Evolutionary conservation across 2,113 vertebrate species (phyloP), one percentile per base, ranked within the genome.

Genomic region (Eudyptes chrysolophus): DNA sequence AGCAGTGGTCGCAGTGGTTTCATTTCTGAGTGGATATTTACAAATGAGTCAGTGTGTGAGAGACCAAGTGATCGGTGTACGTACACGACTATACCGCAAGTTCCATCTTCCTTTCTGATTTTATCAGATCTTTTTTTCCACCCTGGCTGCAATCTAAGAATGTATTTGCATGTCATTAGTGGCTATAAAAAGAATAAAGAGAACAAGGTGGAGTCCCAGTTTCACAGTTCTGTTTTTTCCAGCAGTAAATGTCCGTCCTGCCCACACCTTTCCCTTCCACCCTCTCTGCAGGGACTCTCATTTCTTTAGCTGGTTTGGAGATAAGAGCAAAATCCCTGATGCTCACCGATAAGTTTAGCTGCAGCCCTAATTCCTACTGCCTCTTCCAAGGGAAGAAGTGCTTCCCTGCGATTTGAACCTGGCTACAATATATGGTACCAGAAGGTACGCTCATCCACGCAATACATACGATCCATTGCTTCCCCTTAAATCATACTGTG

Each of bases 111-210:
- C 95, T 86, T 80, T 95, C 84, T 88, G 95, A 70, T 94, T 64
- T 89, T 94, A 94, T 90, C 94, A 66, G 24, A 11, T 26, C 24
- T 74, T 86, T 96, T 76, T 97, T 97, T 97, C 96, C 97, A 93
- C 82, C 66, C n/a, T 92, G 94, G 90, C 79, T 77, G 96, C 95
- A 97, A 97, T 97, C 97, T 97, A 97, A 97, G 97, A 97, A 97
- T 62, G 78, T 16, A 62, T 94, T 92, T 94, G 66, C 57, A 83
- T 97, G 82, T 76, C 84, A 72, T 83, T 72, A 96, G 89, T 1
- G 25, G 66, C 51, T 96, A 92, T 61, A 92, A 93, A 94, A 92
- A 70, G 84, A 90, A 61, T 11, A 15, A 82, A 44, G 70, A 84
- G 24, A 58, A 80, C 6, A 61, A 70, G 75, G 90, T 70, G 32